phyloP scores from a whole-genome alignment of 2,888 invertebrate species.

The Campopleginae sp. region DNA sequence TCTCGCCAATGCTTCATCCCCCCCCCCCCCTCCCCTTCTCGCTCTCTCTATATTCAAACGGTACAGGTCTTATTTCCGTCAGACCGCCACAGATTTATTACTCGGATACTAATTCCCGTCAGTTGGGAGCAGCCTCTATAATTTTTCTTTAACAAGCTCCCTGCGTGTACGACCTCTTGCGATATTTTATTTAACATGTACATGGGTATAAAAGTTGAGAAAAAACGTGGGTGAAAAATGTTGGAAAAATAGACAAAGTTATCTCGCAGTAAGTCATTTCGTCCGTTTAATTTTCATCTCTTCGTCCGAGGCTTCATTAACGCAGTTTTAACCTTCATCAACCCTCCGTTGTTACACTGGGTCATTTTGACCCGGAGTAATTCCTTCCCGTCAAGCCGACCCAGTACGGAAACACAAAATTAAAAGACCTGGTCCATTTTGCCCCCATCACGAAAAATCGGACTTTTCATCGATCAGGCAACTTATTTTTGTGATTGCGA shows the following conservation, averaged over 20 bases:
- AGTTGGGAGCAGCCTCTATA: slow-evolving; percentile 32
- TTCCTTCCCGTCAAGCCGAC: not conserved
- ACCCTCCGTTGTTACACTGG: not conserved
- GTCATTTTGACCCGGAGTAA: not conserved
- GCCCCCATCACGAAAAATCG: not conserved
- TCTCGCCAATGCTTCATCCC: not conserved
- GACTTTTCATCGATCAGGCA: not conserved
- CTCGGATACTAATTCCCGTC: slow-evolving; percentile 46
- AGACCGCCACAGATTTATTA: slow-evolving; percentile 32
- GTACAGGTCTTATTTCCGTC: slow-evolving; percentile 43
- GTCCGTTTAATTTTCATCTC: slow-evolving; percentile 3
- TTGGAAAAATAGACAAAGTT: not conserved
- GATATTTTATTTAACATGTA: not conserved
- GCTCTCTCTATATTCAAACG: not conserved
- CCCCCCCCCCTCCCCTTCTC: not conserved
- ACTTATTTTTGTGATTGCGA: not conserved
- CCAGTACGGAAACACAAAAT: not conserved
- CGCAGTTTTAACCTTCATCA: not conserved
- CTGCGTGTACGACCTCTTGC: slow-evolving; percentile 11
- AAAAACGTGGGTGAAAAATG: slow-evolving; percentile 6
- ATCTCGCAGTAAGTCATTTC: slow-evolving; percentile 6
- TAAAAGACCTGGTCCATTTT: not conserved
- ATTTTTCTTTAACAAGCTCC: slow-evolving; percentile 35
- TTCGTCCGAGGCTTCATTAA: not conserved
- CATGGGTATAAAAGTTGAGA: not conserved